Percentiles rank a stretch among this genome's conserved stretches.
phyloP scores from a whole-genome alignment of 2,888 invertebrate genomes.

The Empis stercorea region DNA sequence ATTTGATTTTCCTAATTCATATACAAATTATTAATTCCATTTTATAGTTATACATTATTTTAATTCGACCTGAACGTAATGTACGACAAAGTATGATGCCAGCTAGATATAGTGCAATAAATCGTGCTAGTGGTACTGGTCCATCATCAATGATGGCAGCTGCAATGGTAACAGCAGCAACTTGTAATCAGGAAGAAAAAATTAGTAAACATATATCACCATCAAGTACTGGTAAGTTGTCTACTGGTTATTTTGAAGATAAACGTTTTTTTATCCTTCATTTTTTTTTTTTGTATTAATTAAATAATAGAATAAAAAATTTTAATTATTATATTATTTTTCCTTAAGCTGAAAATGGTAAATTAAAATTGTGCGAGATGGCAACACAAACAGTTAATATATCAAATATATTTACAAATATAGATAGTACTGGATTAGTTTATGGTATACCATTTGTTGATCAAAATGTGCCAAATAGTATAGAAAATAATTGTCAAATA shows the following conservation, averaged over 20 bases:
- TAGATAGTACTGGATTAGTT: conserved; percentile 20
- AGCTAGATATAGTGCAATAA: conserved; percentile 48
- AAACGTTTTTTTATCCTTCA: no score
- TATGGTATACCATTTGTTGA: conserved; percentile 31
- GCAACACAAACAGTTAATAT: conserved; percentile 35
- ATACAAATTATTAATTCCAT: no score
- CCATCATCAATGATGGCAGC: conserved; percentile 56
- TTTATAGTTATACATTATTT: conserved; percentile 69
- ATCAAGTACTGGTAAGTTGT: conserved; percentile 28
- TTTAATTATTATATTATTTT: conserved; percentile 1
- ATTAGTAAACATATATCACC: conserved; percentile 48
- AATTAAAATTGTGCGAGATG: conserved; percentile 33
- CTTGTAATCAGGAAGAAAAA: conserved; percentile 54
- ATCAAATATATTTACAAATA: conserved; percentile 31
- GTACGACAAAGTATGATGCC: conserved; percentile 80
- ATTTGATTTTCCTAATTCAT: no score
- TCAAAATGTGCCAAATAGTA: conserved; percentile 35
- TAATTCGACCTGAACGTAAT: conserved; percentile 79
- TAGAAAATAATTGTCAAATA: conserved; percentile 18
- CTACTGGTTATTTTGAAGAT: background rate
- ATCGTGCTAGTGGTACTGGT: conserved; percentile 47
- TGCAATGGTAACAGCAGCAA: conserved; percentile 51
- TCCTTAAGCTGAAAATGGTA: conserved; percentile 22
- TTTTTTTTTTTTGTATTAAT: no score
- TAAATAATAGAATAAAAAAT: no score